Evolutionary conservation across 2,888 invertebrate species (phyloP).

Genomic region (Aspidapion aeneum): DNA sequence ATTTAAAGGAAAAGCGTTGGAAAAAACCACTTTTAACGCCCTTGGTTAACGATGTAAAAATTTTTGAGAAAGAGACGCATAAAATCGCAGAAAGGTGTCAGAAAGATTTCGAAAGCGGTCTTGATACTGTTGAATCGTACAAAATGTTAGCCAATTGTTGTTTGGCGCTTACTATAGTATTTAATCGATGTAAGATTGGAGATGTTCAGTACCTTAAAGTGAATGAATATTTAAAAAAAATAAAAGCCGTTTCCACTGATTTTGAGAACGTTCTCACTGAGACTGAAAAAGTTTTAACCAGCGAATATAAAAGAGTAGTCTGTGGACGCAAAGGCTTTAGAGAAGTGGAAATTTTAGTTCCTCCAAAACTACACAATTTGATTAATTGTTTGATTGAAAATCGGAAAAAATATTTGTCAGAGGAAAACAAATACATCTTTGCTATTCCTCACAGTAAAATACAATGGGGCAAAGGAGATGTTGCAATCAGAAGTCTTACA

Average conservation of each 20-base stretch:
- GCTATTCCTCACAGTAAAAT: constrained; percentile 28
- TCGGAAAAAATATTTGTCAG: constrained; percentile 28
- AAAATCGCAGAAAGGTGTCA: constrained; percentile 20
- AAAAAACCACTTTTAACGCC: constrained; percentile 30
- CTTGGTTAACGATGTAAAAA: constrained; percentile 28
- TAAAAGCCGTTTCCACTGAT: constrained; percentile 23
- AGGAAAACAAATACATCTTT: constrained; percentile 35
- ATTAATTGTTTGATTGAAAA: constrained; percentile 28
- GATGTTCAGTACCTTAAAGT: constrained; percentile 29
- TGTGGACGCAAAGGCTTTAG: constrained; percentile 33
- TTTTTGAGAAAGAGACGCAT: constrained; percentile 26
- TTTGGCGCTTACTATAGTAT: constrained; percentile 24
- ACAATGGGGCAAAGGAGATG: constrained; percentile 33
- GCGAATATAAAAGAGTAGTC: constrained; percentile 31
- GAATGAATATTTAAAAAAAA: constrained; percentile 21
- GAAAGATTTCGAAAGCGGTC: constrained; percentile 19
- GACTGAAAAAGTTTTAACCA: constrained; percentile 28
- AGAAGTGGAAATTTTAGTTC: constrained; percentile 34
- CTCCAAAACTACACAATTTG: constrained; percentile 27
- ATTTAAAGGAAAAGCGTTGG: constrained; percentile 30
- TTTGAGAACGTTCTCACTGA: constrained; percentile 27
- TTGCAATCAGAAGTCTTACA: constrained; percentile 29
- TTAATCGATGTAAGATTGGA: constrained; percentile 27
- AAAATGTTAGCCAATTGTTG: constrained; percentile 25
- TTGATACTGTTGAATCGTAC: constrained; percentile 23